These are phyloP conservation scores for Orchesella flavescens DNA, from an alignment of 2,888 invertebrate species.

Conservation along the genomic window DNA sequence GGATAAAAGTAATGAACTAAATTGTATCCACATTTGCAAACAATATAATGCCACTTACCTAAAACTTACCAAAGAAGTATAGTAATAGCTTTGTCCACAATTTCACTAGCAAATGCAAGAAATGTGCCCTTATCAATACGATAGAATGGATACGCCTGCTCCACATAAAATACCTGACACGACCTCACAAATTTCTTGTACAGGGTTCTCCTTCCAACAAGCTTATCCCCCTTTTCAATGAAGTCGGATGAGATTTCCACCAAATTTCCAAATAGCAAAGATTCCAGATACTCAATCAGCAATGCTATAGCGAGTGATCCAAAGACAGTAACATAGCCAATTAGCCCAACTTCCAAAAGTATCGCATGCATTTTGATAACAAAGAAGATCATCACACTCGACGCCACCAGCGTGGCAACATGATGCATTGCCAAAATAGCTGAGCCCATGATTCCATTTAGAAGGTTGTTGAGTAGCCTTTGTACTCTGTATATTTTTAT, in stretches of 20 bases:
- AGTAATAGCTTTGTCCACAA: slow-evolving; percentile 20
- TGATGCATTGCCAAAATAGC: neutral
- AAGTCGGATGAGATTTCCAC: neutral
- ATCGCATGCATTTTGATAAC: neutral
- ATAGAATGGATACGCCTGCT: slow-evolving; percentile 36
- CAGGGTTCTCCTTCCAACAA: neutral
- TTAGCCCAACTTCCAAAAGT: neutral
- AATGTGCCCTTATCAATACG: slow-evolving; percentile 4
- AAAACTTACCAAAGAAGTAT: slow-evolving; percentile 37
- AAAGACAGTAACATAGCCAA: slow-evolving; percentile 4
- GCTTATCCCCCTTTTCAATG: neutral
- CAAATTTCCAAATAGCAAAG: neutral
- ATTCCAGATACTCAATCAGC: neutral
- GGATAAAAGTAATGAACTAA: too few species aligned
- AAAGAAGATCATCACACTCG: too few species aligned
- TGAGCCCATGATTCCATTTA: slow-evolving; percentile 23
- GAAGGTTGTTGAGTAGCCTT: neutral
- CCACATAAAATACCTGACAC: slow-evolving; percentile 16
- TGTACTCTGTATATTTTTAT: slow-evolving; percentile 9
- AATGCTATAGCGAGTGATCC: neutral
- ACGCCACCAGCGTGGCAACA: slow-evolving; percentile 23
- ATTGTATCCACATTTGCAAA: too few species aligned
- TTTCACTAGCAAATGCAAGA: neutral
- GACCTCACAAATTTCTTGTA: neutral
- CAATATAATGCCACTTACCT: too few species aligned